Conservation (phyloP, 1,140 invertebrate species). For the Galleria mellonella region DNA sequence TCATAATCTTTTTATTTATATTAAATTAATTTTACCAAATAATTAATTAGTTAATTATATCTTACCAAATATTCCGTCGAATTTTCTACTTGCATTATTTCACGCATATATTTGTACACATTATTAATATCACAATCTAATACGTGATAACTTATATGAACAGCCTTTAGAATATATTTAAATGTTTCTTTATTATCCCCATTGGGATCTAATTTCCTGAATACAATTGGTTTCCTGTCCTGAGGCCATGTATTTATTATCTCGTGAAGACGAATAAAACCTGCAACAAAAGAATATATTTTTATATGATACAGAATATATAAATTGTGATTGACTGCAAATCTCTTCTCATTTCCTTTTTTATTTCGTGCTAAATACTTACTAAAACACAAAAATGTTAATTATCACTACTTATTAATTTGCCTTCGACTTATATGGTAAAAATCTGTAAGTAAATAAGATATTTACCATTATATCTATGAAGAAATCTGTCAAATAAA, state of each 20-base stretch:
- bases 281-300: conserved; percentile 21
- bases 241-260: conserved; percentile 57
- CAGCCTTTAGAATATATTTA: conserved; percentile 54
- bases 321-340: background rate
- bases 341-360: background rate
- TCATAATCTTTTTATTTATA: background rate
- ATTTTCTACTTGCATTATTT: conserved; percentile 54
- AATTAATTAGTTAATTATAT: background rate
- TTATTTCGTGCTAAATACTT: too few species aligned
- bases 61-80: conserved; percentile 53
- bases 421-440: too few species aligned
- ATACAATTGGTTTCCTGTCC: conserved; percentile 43
- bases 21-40: conserved; percentile 1
- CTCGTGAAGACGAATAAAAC: conserved; percentile 59
- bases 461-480: too few species aligned
- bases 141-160: conserved; percentile 51
- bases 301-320: background rate
- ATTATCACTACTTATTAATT: too few species aligned
- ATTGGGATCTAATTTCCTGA: conserved; percentile 40
- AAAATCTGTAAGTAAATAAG: too few species aligned
- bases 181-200: conserved; percentile 57
- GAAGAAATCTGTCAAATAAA: too few species aligned
- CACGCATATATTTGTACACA: conserved; percentile 45
- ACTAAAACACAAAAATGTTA: too few species aligned
- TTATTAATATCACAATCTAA: conserved; percentile 53